Base-by-base conservation (phyloP, 2,113 vertebrate genomes). In the Maccullochella peelii region DNA sequence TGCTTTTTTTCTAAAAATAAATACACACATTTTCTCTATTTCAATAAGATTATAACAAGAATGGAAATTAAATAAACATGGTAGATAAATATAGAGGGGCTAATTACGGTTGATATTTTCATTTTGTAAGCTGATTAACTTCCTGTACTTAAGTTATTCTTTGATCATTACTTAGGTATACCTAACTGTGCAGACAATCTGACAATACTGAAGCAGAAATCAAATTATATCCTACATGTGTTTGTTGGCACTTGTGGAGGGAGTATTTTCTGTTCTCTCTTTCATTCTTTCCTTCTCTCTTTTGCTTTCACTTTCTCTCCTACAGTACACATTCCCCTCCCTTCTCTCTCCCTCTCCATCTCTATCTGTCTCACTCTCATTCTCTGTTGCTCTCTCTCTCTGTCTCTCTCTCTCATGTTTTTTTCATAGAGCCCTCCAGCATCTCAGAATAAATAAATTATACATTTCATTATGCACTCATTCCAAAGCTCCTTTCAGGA, bases 381-480 rank as follows among this genome's bases (percentile, higher is more conserved):
- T 83, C 67, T 59, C 50, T 69, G 74, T 59, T 16, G 23, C 42
- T 76, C 59, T 6, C 74, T 11, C 49, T 30, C 49, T 66, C 44
- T 27, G 16, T 55, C 59, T 77, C 74, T 20, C 75, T 70, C 71
- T 12, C 89, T 94, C 91, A 94, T 95, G 93, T 94, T 95, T 95
- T 92, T 94, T 95, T 93, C 92, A 95, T 92, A 16, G 85, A 21
- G 63, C 83, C 93, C 87, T 92, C 85, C 74, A 92, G 93, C 91
- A 87, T 88, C 86, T 88, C 63, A 82, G 88, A 90, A 94, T 93
- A 93, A 94, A 94, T 95, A 93, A 93, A 93, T 94, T 93, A 94
- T 93, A 92, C 91, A 89, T 94, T 95, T 94, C 90, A 94, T 95
- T 93, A 93, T 93, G 90, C 88, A 27, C 72, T 91, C 81, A 81